Evolutionary conservation across 1,140 invertebrate species (phyloP), one percentile per base, ranked within the genome.

Genomic region (Drosophila orena): DNA sequence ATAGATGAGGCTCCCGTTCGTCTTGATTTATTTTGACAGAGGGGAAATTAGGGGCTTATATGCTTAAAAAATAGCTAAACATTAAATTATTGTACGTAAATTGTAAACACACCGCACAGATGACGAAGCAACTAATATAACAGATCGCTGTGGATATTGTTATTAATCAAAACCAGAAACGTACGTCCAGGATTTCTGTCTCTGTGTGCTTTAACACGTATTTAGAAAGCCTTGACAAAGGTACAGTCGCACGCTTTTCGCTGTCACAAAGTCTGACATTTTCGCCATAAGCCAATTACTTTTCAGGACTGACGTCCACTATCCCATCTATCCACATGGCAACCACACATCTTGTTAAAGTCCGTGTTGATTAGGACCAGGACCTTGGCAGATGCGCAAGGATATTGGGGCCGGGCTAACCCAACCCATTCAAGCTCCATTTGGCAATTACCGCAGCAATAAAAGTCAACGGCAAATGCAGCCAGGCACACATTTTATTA

Each of bases 371-470:
- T 80, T 80, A 76, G 68, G 65, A 40, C 35, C 43, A 76, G 68
- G 65, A 40, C 35, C 43, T 35, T 49, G 40, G 35, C 50, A 35
- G 38, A 30, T 17, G 53, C 22, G 24, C 14, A 35, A 38, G 27
- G 22, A 4, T 3, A 12, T 38, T 14, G 37, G 8, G 24, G 43
- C 20, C n/a, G 27, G 14, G 3, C 35, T 4, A 46, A 17, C 57
- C 8, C 30, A 68, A 69, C 69, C 57, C 79, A 80, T 83, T 89
- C 84, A 84, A 88, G 84, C 84, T 79, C 84, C 84, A 88, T 88
- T 88, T 88, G 85, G 76, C 84, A 88, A 88, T 88, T 88, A 88
- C 84, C 84, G 84, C 84, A 88, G 84, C 84, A 88, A 88, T 88
- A 88, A 88, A 88, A 89, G 84, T 88, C 79, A 90, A 89, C 68